Base-by-base conservation (phyloP, 2,797 vertebrate genomes). In the Danio aesculapii region DNA sequence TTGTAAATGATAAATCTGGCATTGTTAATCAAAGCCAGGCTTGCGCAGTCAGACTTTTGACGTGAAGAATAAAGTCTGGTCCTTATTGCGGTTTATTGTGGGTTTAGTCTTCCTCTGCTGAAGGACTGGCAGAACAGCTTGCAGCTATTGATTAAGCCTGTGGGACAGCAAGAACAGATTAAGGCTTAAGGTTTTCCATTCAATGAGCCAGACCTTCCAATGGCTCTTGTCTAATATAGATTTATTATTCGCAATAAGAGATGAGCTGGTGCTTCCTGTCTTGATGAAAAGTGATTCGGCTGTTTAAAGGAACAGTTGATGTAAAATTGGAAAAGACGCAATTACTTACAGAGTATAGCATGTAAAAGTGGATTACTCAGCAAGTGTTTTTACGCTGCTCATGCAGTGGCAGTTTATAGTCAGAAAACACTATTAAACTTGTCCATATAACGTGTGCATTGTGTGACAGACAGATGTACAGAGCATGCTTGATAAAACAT, bases 61-160 rank as follows among this genome's bases (percentile, higher is more conserved):
- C 41, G 0, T 57, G 12, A 39, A 19, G 41, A 43, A 58, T 46
- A 21, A 44, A 44, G 52, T 72, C 70, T 46, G 39, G 52, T 72
- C 53, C 41, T 72, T 11, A 58, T 19, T 58, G 53, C n/a, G 14
- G 53, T 72, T 72, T 16, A 72, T 46, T 57, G 16, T 74, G 57
- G 30, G 43, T 49, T 74, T 74, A 61, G 57, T 49, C 44, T 78
- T 68, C 14, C 44, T 59, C 53, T 21, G 66, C 55, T 41, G 11
- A 49, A 58, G 41, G 43, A 58, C 74, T 57, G 17, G 43, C 75
- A n/a, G 11, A 49, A 52, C 78, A 59, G 72, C 68, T 59, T 62
- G 52, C 68, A 58, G 70, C 68, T 64, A 85, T 85, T 64, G 81
- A 85, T 81, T 77, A 41, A 77, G 64, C 64, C 76, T 50, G 55